Evolutionary conservation across 2,113 vertebrate genomes (phyloP), one percentile per base, ranked within the genome.

Genomic region (Polypterus bichir): DNA sequence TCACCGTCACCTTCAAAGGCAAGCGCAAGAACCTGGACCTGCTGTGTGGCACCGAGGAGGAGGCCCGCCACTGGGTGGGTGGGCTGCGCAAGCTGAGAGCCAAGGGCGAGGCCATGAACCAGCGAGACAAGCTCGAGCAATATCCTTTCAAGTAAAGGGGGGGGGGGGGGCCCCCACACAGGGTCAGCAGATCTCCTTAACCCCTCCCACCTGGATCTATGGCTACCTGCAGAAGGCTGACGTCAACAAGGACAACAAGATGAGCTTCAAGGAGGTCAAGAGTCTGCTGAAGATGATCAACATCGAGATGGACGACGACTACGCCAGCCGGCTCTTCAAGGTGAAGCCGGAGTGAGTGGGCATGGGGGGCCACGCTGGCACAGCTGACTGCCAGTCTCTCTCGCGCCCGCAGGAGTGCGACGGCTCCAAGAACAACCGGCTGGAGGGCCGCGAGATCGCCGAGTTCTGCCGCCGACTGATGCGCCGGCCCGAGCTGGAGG

Each of bases 231-330:
- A 75, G 69, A 81, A 81, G 54, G 95, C 95, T 0, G 95, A 98
- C 77, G 86, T 89, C 66, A 83, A 98, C 77, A 88, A 89, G 68
- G 94, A 98, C 52, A 91, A 91, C 55, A 93, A 91, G 77, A 98
- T 98, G 92, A 93, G 85, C 68, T 97, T 97, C 71, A 83, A 91
- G 5, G 94, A 98, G 73, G 86, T 96, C 69, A 91, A 91, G 68
- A 79, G 73, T 70, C 87, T 98, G 73, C 84, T 98, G 48, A 80
- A 84, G 73, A 94, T 98, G 91, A 89, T 97, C 73, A 98, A 98
- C 68, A 91, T 98, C 3, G 83, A 97, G 73, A 84, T 97, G 85
- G 90, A 89, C 0, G 91, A 96, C 66, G 81, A 83, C 68, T 94
- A 97, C 0, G 90, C 95, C 61, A 87, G 84, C 74, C 66, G 60